A percentile compares a stretch with the other conserved stretches of the same genome.
Conservation (phyloP, 2,888 invertebrate genomes). For the Gastrophysa polygoni region DNA sequence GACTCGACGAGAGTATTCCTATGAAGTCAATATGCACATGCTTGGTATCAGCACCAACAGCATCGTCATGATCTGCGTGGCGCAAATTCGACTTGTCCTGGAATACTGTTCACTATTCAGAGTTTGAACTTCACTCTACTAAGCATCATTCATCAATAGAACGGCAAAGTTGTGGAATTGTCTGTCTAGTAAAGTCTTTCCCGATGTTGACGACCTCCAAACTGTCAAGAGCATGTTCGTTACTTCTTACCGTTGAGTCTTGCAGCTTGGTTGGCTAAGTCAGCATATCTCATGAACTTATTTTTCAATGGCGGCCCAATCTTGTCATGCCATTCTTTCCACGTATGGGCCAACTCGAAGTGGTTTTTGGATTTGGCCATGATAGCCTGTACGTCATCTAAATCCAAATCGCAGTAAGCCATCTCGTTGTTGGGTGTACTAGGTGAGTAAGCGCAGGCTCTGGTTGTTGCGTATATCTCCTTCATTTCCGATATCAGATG, state of each 20-base stretch:
- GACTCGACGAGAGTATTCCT: too few relatives aligned
- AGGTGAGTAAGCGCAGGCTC: slow-evolving; percentile 69
- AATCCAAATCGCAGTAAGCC: slow-evolving; percentile 65
- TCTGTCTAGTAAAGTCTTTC: too few relatives aligned
- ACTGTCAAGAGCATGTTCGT: too few relatives aligned
- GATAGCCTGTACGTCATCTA: slow-evolving; percentile 69
- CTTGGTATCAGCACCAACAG: too few relatives aligned
- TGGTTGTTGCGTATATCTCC: slow-evolving; percentile 74
- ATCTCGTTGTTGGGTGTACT: slow-evolving; percentile 54
- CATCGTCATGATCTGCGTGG: too few relatives aligned
- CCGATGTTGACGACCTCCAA: too few relatives aligned
- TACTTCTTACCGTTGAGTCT: slow-evolving; percentile 67
- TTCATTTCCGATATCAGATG: slow-evolving; percentile 79
- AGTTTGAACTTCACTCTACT: too few relatives aligned
- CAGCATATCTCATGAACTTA: slow-evolving; percentile 78
- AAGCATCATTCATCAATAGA: too few relatives aligned
- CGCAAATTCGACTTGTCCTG: too few relatives aligned
- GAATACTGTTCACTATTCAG: too few relatives aligned
- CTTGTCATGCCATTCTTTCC: slow-evolving; percentile 82
- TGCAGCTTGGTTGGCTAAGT: slow-evolving; percentile 81
- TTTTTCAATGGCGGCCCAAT: slow-evolving; percentile 78
- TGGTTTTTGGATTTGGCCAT: slow-evolving; percentile 76
- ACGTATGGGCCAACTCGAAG: slow-evolving; percentile 75
- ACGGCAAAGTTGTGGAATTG: too few relatives aligned
- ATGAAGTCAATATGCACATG: too few relatives aligned